Percentiles rank a stretch among this genome's conserved stretches.
These are phyloP conservation scores for Azemiops feae DNA, from an alignment of 2,113 vertebrate genomes.

Conservation along the genomic window DNA sequence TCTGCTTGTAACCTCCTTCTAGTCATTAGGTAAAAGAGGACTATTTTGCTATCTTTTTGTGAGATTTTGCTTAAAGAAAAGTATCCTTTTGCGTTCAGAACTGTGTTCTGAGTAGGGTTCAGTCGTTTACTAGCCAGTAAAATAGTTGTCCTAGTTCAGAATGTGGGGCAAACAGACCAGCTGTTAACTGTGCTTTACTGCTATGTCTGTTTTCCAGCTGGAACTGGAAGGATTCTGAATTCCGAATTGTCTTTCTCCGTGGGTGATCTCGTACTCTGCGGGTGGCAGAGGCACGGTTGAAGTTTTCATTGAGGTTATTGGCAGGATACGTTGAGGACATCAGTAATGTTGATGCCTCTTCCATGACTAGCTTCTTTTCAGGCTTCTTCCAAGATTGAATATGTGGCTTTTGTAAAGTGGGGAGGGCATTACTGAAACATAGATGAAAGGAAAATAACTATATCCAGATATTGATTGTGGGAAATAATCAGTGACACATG, in stretches of 20 bases:
- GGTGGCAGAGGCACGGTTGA: constrained; percentile 27
- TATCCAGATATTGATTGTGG: constrained; percentile 46
- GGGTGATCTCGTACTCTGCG: constrained; percentile 47
- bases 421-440: constrained; percentile 39
- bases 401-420: constrained; percentile 35
- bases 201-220: background rate
- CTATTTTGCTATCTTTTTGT: background rate
- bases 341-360: constrained; percentile 37
- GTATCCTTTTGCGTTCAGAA: background rate
- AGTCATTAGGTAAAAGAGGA: background rate
- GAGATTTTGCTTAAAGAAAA: background rate
- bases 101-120: background rate
- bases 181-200: background rate
- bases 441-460: constrained; percentile 45
- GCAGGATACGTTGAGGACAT: constrained; percentile 42
- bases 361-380: constrained; percentile 36
- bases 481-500: constrained; percentile 35
- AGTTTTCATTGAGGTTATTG: constrained; percentile 60
- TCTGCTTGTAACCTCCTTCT: background rate
- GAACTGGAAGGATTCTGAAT: constrained; percentile 6
- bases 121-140: background rate
- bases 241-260: constrained; percentile 29
- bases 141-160: background rate
- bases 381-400: constrained; percentile 38
- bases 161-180: background rate